Evolutionary conservation across 2,888 invertebrate species (phyloP).

Genomic region (Lasioglossum marginatum): DNA sequence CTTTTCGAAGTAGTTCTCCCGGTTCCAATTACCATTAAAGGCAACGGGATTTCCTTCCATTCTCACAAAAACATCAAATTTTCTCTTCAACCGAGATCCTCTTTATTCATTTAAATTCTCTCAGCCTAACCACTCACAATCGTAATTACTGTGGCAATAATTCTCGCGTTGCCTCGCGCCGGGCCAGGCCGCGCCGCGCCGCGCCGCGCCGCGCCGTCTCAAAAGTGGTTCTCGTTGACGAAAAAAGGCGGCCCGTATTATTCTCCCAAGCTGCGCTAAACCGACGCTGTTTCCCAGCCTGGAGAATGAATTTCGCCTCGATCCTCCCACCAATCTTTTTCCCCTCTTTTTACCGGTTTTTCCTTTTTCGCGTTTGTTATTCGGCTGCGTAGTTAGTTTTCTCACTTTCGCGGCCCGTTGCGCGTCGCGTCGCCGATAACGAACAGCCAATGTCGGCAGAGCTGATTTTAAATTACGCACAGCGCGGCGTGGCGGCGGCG

Average conservation of each 20-base stretch:
- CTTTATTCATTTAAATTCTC: not conserved
- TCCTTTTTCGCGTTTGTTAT: not conserved
- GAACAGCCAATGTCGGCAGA: conserved; percentile 22
- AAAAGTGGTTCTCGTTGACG: not conserved
- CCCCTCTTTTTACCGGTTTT: not conserved
- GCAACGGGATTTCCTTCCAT: not conserved
- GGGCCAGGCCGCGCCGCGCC: no score
- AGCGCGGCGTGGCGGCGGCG: not conserved
- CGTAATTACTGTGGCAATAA: not conserved
- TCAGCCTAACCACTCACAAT: not conserved
- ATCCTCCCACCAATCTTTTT: conserved; percentile 2
- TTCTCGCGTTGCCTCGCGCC: not conserved
- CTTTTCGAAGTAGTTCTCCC: not conserved
- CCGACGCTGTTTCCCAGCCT: not conserved
- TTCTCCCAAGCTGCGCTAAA: conserved; percentile 30
- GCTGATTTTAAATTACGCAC: conserved; percentile 59
- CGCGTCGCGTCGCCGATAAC: conserved; percentile 20
- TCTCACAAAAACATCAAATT: not conserved
- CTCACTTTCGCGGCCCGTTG: conserved; percentile 44
- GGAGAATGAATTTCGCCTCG: conserved; percentile 26
- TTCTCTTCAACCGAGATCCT: not conserved
- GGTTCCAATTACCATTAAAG: not conserved
- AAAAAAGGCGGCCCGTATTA: conserved; percentile 25
- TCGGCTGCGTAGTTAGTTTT: conserved; percentile 29
- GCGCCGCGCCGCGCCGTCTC: not conserved